Percentiles rank a stretch among this genome's conserved stretches.
phyloP scores from a whole-genome alignment of 2,888 invertebrate species.

The Drosophila testacea region DNA sequence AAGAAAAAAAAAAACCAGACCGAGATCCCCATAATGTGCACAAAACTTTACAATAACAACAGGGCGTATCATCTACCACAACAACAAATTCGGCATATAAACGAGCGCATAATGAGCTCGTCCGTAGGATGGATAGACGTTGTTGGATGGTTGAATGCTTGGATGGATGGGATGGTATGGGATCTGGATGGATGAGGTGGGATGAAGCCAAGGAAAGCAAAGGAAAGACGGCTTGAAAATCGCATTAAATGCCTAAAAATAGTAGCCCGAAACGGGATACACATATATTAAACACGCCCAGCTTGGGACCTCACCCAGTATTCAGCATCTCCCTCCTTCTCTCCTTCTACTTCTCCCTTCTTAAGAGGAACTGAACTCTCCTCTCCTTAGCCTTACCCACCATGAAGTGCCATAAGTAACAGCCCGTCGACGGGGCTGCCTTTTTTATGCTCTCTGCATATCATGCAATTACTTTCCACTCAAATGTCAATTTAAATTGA shows the following conservation, averaged over 20 bases:
- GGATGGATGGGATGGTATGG: slow-evolving; percentile 19
- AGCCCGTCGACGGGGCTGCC: slow-evolving; percentile 60
- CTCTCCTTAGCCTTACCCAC: neutral
- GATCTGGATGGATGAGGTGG: slow-evolving; percentile 17
- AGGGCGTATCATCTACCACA: slow-evolving; percentile 50
- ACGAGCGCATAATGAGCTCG: slow-evolving; percentile 80
- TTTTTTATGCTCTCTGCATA: slow-evolving; percentile 78
- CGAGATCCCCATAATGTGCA: slow-evolving; percentile 72
- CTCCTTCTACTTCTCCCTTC: neutral
- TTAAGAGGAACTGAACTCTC: no score
- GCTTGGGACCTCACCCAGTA: slow-evolving; percentile 1
- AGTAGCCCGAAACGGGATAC: slow-evolving; percentile 52
- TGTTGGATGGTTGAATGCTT: slow-evolving; percentile 29
- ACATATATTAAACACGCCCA: slow-evolving; percentile 77
- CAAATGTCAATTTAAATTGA: slow-evolving; percentile 82
- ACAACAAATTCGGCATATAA: slow-evolving; percentile 80
- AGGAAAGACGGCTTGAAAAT: slow-evolving; percentile 50
- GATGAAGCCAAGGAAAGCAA: neutral
- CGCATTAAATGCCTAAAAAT: slow-evolving; percentile 78
- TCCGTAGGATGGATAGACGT: slow-evolving; percentile 54
- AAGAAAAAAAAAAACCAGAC: slow-evolving; percentile 13
- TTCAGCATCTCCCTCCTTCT: neutral
- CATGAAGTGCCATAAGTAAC: slow-evolving; percentile 49
- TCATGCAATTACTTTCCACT: slow-evolving; percentile 82
- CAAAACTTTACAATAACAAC: slow-evolving; percentile 50